Evolutionary conservation across 1,140 invertebrate species (phyloP), one percentile per base, ranked within the genome.

Genomic region (Anoplolepis gracilipes): DNA sequence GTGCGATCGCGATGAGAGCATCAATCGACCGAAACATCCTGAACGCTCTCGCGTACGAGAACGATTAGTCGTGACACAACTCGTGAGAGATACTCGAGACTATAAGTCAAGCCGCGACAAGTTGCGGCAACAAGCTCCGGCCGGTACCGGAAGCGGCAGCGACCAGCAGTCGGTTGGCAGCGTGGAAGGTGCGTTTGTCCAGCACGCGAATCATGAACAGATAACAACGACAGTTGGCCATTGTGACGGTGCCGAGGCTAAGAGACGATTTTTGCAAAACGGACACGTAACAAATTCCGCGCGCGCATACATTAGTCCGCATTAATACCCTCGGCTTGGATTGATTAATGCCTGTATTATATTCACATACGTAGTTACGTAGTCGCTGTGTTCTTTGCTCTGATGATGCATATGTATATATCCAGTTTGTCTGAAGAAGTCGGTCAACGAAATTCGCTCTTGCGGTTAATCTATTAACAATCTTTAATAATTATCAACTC

Each of bases 321-420:
- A 92, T 94, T 93, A 93, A 93, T 93, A 93, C 84, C 87, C 88
- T 39, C 59, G n/a, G 90, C 87, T 92, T 91, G 90, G 89, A 94
- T 92, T 93, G 93, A 93, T 93, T 93, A 93, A 93, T 93, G 91
- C 85, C 88, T 90, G 90, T 92, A 93, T 92, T 92, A 93, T 93
- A 93, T 93, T 91, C 90, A 86, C 25, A 46, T 92, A 82, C 72
- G 72, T 33, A 39, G 57, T 22, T 53, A 39, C 28, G 69, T n/a
- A 73, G 65, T 1, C 33, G 25, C 30, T 16, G 25, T 36, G 25
- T 25, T 42, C 30, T 36, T 25, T 36, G 55, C 72, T 78, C 57
- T 88, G 88, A 93, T 92, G 91, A 93, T 93, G 7, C 13, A 49
- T 5, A 93, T 93, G 7, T 3, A 49, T 5, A 91, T 92, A 93